Percentiles rank a stretch among this genome's conserved stretches.
Evolutionary conservation across 1,140 invertebrate species (phyloP).

Genomic region (Drosophila tristis): DNA sequence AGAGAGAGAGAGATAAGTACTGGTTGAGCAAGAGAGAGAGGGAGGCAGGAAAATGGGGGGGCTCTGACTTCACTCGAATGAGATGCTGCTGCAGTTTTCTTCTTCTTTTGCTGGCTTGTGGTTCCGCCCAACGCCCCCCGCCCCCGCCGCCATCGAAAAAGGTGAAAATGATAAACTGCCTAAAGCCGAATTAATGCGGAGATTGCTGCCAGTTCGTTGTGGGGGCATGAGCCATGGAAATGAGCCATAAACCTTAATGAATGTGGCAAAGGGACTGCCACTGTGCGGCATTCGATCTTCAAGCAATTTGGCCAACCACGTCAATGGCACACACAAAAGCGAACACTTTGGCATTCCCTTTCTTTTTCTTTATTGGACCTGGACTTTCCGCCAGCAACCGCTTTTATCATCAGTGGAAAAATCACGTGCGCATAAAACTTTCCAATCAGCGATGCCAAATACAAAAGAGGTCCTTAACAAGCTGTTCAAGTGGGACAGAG

Average conservation of each 20-base stretch:
- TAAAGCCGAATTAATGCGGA: slow-evolving; percentile 51
- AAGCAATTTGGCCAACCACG: slow-evolving; percentile 56
- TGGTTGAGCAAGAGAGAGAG: neutral
- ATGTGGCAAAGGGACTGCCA: neutral
- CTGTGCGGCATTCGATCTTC: neutral
- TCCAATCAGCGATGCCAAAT: slow-evolving; percentile 71
- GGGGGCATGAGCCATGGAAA: slow-evolving; percentile 20
- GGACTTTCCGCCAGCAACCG: slow-evolving; percentile 30
- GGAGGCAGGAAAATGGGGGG: neutral
- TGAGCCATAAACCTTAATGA: slow-evolving; percentile 25
- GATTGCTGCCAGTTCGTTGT: slow-evolving; percentile 28
- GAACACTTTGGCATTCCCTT: slow-evolving; percentile 25
- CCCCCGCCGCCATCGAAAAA: neutral
- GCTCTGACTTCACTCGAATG: slow-evolving; percentile 40
- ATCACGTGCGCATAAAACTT: slow-evolving; percentile 82
- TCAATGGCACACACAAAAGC: slow-evolving; percentile 39
- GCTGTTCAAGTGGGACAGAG: slow-evolving; percentile 43
- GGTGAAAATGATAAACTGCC: slow-evolving; percentile 59
- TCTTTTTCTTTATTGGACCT: neutral
- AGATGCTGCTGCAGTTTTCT: slow-evolving; percentile 26
- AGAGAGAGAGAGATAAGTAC: slow-evolving; percentile 7
- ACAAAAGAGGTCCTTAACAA: slow-evolving; percentile 80
- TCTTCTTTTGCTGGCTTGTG: slow-evolving; percentile 2
- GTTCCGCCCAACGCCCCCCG: slow-evolving; percentile 2
- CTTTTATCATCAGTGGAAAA: slow-evolving; percentile 67